phyloP scores from a whole-genome alignment of 1,140 invertebrate species.

The Aphelenchoides besseyi region DNA sequence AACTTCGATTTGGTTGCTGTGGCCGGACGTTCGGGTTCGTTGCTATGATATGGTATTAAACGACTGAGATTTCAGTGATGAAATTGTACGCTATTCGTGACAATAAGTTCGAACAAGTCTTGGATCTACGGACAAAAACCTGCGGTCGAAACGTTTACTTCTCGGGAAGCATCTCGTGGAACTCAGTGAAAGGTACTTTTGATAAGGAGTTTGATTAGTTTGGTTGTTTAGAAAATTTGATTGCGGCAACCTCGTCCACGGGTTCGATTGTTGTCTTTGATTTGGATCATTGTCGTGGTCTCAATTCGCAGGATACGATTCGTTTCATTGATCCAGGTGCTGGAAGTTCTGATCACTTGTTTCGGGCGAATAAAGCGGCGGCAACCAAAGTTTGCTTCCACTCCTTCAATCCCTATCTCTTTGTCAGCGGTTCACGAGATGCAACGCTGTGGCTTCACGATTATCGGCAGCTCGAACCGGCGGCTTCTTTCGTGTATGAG shows the following conservation, averaged over 20 bases:
- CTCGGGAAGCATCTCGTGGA: constrained; percentile 45
- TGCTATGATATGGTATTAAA: constrained; percentile 1
- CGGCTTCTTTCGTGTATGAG: constrained; percentile 32
- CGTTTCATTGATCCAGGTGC: constrained; percentile 18
- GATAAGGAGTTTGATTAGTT: no score
- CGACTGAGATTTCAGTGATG: constrained; percentile 28
- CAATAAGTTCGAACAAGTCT: constrained; percentile 22
- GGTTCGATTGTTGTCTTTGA: constrained; percentile 42
- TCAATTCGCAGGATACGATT: constrained; percentile 17
- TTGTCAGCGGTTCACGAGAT: constrained; percentile 48
- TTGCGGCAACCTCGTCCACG: constrained; percentile 39
- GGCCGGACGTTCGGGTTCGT: constrained; percentile 28
- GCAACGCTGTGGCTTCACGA: constrained; percentile 40
- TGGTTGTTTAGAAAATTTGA: constrained; percentile 42
- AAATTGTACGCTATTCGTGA: constrained; percentile 33
- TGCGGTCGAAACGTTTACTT: constrained; percentile 37
- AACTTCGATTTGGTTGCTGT: constrained; percentile 27
- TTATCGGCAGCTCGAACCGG: constrained; percentile 25
- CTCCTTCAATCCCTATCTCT: constrained; percentile 44
- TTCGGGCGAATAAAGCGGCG: constrained; percentile 42
- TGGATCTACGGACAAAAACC: constrained; percentile 22
- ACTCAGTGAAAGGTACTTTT: constrained; percentile 31
- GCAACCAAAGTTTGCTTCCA: constrained; percentile 49
- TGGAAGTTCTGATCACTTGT: constrained; percentile 26
- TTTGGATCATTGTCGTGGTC: constrained; percentile 28